Base-by-base conservation (phyloP, 1,140 invertebrate species). In the Calosoma granatense region DNA sequence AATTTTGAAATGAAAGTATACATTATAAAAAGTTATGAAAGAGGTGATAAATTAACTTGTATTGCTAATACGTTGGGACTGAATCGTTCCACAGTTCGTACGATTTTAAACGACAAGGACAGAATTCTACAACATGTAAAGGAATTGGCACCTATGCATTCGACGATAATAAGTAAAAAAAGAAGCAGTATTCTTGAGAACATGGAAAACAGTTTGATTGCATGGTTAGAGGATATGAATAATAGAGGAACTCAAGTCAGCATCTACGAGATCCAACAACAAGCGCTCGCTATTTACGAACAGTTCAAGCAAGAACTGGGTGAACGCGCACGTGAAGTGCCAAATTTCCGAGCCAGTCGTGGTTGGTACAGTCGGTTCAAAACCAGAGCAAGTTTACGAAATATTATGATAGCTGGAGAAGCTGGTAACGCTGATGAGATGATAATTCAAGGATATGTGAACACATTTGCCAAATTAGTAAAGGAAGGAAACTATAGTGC, bases 281-380 rank as follows among this genome's bases (percentile, higher is more conserved):
- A 6, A 17, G 6, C 3, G 15, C 9, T 47, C 3, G 9, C 41
- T 11, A 4, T 47, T 11, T 12, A 17, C 15, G 3, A 47, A 47
- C 15, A 47, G 17, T 47, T 47, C 41, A 47, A 17, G 15, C 9
- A 17, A 47, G 17, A 47, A 17, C 6, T 11, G 17, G 41, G 6
- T 12, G 17, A 17, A 17, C 41, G 17, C 9, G 6, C 9, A 17
- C 15, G 4, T 47, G 9, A 3, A 47, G 3, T 3, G 17, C 9
- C 15, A 17, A 47, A 58, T 59, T 62, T 62, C 51, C 21, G 47
- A 36, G 67, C 67, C 9, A 71, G 67, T 63, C 57, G 61, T 54
- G 66, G 72, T 53, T 74, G 70, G 67, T 74, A 72, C 61, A 56
- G 66, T 17, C 61, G 63, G 21, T 75, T 74, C 60, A 69, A 68